These are phyloP conservation scores for Eurystomus glaucurus DNA, from an alignment of 2,797 vertebrate species.

Conservation along the genomic window DNA sequence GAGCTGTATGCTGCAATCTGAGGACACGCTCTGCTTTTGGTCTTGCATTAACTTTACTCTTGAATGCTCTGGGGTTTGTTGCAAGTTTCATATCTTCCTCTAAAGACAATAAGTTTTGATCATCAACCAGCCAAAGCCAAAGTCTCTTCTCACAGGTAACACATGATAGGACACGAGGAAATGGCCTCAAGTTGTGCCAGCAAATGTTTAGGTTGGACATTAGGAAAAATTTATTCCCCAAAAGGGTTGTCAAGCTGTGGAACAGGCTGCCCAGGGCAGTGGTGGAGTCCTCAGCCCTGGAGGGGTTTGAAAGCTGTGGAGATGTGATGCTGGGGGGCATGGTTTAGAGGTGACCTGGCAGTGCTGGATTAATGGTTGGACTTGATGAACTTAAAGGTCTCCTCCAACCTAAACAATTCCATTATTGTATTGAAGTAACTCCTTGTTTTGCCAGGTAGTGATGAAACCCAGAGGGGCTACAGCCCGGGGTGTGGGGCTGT, in stretches of 20 bases:
- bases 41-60: background rate
- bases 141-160: background rate
- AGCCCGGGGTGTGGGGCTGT: background rate
- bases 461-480: background rate
- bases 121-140: background rate
- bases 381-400: background rate
- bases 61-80: background rate
- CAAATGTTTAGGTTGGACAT: too few relatives aligned
- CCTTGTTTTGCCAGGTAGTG: background rate
- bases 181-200: too few relatives aligned
- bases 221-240: too few relatives aligned
- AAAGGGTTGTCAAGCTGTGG: too few relatives aligned
- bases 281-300: background rate
- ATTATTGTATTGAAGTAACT: background rate
- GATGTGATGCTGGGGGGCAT: too few relatives aligned
- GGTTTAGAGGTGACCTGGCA: background rate
- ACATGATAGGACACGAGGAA: too few relatives aligned
- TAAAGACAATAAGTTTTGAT: background rate
- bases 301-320: too few relatives aligned
- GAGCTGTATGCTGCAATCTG: fast-evolving
- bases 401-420: background rate
- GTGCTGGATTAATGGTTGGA: background rate
- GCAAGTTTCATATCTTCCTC: background rate
- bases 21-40: background rate
- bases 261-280: too few relatives aligned